A percentile compares a stretch with the other conserved stretches of the same genome.
Evolutionary conservation across 2,888 invertebrate genomes (phyloP).

Genomic region (Parthenolecanium corni): DNA sequence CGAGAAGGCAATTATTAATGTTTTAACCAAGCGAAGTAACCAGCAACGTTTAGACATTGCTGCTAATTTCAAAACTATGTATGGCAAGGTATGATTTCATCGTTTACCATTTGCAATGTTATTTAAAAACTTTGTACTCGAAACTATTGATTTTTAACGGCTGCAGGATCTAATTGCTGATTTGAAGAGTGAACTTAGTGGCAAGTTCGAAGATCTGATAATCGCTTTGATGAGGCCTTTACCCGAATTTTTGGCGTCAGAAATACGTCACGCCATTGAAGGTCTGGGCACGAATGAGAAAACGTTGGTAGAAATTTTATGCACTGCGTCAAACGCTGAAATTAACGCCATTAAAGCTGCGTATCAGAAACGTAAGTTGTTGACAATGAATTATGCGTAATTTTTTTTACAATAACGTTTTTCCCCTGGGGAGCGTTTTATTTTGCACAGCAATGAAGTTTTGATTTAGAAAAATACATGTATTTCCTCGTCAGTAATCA

Average conservation of each 20-base stretch:
- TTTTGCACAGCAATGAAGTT: too few relatives aligned
- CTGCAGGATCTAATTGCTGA: conserved; percentile 53
- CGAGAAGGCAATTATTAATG: conserved; percentile 75
- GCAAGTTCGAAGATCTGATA: conserved; percentile 72
- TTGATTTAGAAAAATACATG: too few relatives aligned
- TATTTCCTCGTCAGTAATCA: too few relatives aligned
- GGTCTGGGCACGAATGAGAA: conserved; percentile 78
- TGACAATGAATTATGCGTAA: too few relatives aligned
- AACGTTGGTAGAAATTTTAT: conserved; percentile 76
- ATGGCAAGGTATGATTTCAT: conserved; percentile 60
- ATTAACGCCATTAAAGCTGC: conserved; percentile 65
- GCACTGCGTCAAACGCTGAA: conserved; percentile 74
- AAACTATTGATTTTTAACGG: conserved; percentile 37
- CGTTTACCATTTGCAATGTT: not conserved
- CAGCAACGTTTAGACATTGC: conserved; percentile 74
- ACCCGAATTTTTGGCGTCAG: conserved; percentile 70
- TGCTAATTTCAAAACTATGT: conserved; percentile 69
- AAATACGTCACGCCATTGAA: conserved; percentile 69
- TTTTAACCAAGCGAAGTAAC: conserved; percentile 70
- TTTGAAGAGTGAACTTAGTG: conserved; percentile 76
- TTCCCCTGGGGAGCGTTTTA: too few relatives aligned
- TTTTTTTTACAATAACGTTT: too few relatives aligned
- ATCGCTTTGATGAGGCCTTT: conserved; percentile 75
- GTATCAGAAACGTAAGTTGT: conserved; percentile 62
- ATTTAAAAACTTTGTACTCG: too few relatives aligned